Percentiles rank a stretch among this genome's conserved stretches.
Conservation (phyloP, 2,888 invertebrate species). For the Protodeltote pygarga region DNA sequence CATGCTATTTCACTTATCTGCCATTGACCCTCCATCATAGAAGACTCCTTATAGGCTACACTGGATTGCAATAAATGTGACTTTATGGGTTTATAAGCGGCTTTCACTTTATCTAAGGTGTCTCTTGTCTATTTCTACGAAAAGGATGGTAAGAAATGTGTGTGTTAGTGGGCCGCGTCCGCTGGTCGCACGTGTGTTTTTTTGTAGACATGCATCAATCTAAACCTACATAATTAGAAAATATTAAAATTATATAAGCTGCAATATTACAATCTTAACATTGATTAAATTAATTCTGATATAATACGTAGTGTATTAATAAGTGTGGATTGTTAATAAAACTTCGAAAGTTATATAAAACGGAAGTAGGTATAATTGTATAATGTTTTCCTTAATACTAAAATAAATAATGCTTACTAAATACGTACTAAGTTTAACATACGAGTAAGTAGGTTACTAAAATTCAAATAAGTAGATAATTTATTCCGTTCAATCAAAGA, state of each 20-base stretch:
- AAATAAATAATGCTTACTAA: constrained; percentile 48
- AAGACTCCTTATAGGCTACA: constrained; percentile 63
- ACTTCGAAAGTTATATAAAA: not conserved
- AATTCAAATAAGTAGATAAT: constrained; percentile 21
- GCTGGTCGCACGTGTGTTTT: constrained; percentile 71
- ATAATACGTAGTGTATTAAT: no score
- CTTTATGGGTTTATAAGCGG: constrained; percentile 80
- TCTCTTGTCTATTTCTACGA: constrained; percentile 82
- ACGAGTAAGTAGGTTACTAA: constrained; percentile 27
- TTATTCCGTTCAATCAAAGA: constrained; percentile 2
- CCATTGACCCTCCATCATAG: constrained; percentile 55
- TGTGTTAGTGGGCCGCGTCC: constrained; percentile 85
- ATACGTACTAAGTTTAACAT: constrained; percentile 4
- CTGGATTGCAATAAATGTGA: constrained; percentile 77
- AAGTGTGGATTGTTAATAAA: constrained; percentile 5
- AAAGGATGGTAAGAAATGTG: constrained; percentile 84
- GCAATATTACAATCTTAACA: constrained; percentile 1
- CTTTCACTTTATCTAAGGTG: constrained; percentile 84
- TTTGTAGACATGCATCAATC: constrained; percentile 73
- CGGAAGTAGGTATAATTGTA: constrained; percentile 10
- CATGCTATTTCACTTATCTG: constrained; percentile 35
- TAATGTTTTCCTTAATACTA: constrained; percentile 39
- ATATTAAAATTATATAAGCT: constrained; percentile 63
- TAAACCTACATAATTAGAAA: constrained; percentile 79
- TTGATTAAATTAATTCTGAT: no score